Evolutionary conservation across 2,797 vertebrate genomes (phyloP).

Genomic region (Cacajao melanocephalus): DNA sequence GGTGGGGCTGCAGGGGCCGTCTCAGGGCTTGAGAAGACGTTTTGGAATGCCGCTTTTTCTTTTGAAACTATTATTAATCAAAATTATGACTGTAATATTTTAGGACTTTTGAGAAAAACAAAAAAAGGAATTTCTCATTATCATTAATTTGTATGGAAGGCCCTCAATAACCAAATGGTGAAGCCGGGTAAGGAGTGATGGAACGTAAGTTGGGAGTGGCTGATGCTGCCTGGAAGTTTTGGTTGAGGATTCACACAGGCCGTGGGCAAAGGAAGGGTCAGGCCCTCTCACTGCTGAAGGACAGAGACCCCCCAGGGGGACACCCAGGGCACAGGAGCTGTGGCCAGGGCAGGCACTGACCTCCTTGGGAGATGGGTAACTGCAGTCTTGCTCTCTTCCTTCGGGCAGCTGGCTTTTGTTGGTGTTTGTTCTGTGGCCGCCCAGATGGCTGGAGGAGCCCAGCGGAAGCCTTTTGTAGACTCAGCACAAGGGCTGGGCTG

Average conservation of each 20-base stretch:
- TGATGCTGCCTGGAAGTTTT: accelerated
- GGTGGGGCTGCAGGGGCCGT: too few species aligned
- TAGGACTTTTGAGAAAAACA: neutral
- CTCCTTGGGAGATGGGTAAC: too few species aligned
- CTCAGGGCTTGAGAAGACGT: neutral
- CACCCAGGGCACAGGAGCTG: too few species aligned
- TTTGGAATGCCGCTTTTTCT: neutral
- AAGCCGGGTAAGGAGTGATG: accelerated
- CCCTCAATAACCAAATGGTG: neutral
- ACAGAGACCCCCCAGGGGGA: accelerated
- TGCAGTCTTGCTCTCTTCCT: neutral
- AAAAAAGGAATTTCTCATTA: neutral
- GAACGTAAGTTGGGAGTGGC: accelerated
- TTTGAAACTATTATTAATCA: neutral
- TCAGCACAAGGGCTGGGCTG: neutral
- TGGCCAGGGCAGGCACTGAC: neutral
- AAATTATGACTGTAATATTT: neutral
- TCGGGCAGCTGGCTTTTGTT: accelerated
- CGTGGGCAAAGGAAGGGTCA: neutral
- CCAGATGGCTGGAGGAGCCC: neutral
- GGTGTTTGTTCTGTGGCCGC: neutral
- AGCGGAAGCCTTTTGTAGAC: neutral
- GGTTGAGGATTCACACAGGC: too few species aligned
- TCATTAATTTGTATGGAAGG: neutral
- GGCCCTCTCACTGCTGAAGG: neutral